phyloP scores from a whole-genome alignment of 2,113 vertebrate species.

The Stegostoma tigrinum region DNA sequence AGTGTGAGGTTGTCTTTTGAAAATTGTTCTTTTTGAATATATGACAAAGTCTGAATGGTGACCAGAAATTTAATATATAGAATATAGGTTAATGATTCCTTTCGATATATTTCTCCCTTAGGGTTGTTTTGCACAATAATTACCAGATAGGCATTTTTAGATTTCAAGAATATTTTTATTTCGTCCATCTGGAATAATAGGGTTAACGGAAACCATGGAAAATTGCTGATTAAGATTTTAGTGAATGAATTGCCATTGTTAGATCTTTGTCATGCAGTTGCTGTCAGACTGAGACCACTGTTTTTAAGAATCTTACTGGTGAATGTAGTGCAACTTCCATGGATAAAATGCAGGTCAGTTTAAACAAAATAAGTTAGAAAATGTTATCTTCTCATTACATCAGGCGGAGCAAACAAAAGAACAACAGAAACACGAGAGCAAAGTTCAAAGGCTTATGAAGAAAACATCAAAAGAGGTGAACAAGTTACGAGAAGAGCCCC shows the following conservation, averaged over 20 bases:
- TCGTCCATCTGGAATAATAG: not conserved
- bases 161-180: not conserved
- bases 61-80: not conserved
- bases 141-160: not conserved
- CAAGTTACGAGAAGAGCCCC: conserved; percentile 80
- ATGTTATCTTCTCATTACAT: conserved; percentile 11
- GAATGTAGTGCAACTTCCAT: conserved; percentile 16
- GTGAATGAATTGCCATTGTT: not conserved
- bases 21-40: not conserved
- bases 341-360: not conserved
- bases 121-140: not conserved
- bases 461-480: conserved; percentile 89
- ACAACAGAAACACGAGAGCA: conserved; percentile 76
- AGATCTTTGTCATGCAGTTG: not conserved
- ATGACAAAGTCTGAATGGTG: not conserved
- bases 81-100: not conserved
- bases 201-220: not conserved
- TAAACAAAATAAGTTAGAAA: not conserved
- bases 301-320: not conserved
- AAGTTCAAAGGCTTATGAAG: conserved; percentile 88
- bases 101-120: not conserved
- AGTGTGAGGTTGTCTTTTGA: not conserved
- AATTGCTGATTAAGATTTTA: not conserved
- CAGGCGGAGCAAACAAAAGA: conserved; percentile 64
- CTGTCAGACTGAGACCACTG: not conserved